Base-by-base conservation (phyloP, 2,797 vertebrate genomes). In the Rhinichthys osculus region DNA sequence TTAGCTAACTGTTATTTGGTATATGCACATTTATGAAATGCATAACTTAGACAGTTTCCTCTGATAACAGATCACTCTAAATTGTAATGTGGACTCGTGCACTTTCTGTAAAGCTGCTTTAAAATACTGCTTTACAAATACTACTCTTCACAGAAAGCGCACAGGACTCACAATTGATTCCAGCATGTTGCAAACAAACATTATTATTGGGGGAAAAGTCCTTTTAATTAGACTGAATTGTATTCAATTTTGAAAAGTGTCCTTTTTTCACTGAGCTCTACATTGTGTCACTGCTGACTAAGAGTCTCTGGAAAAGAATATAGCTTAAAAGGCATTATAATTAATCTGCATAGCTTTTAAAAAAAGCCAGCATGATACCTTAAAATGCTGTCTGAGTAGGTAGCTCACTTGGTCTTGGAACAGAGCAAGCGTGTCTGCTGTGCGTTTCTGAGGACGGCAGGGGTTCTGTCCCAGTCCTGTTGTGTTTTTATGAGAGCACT, bases 401-500 rank as follows among this genome's bases (percentile, higher is more conserved):
- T 21, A 47, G n/a, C 38, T 47, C 5, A 1, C 40, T 66, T 11
- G 35, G 13, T 84, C 52, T 69, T 64, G 21, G 11, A 78, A 73
- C 59, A 47, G 47, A 50, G 27, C 52, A 52, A 19, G 86, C 23
- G 33, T 50, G 80, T 67, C 33, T 81, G 57, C 84, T 10, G 57
- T 40, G 83, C 1, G 23, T 78, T 78, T 78, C 80, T 59, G 30
- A 27, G 62, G 21, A 50, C 10, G 2, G 44, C 69, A 59, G 47
- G 64, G 83, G 54, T 23, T 72, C 62, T 30, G 33, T 64, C 69
- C 81, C 52, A 8, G 30, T 14, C 44, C 27, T 62, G 30, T 69
- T 52, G 84, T 54, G 54, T 42, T 78, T 82, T 87, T 62, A 88
- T 62, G 66, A 88, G 80, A 44, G 73, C 71, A 74, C 81, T 86